These are phyloP conservation scores for Mola mola DNA, from an alignment of 2,113 vertebrate genomes.

Conservation along the genomic window DNA sequence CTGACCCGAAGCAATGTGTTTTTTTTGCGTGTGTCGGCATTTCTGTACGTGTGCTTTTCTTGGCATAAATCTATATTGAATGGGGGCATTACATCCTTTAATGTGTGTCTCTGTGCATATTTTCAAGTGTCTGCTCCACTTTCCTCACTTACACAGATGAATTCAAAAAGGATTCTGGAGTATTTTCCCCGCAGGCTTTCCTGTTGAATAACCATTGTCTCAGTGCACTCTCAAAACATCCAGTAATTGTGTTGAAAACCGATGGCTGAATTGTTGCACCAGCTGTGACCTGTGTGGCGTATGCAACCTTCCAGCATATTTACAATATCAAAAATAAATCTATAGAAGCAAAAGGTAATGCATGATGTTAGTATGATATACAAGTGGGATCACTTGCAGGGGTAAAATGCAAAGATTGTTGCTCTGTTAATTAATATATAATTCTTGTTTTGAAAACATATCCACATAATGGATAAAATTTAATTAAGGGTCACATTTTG, in stretches of 20 bases:
- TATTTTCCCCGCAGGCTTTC: background rate
- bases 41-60: slow-evolving; percentile 3
- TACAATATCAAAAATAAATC: no score
- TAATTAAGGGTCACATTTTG: no score
- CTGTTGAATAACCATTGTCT: slow-evolving; percentile 5
- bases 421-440: no score
- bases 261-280: background rate
- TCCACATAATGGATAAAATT: no score
- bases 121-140: background rate
- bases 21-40: slow-evolving; percentile 23
- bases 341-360: no score
- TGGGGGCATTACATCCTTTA: background rate
- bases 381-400: no score
- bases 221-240: background rate
- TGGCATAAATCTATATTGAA: background rate
- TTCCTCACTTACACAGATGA: background rate
- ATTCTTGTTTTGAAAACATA: no score
- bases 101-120: slow-evolving; percentile 1
- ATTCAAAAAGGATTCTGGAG: background rate
- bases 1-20: slow-evolving; percentile 48
- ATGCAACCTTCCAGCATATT: no score
- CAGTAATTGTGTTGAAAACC: background rate
- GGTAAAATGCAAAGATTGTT: no score
- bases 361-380: no score
- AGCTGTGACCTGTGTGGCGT: background rate